A percentile compares a stretch with the other conserved stretches of the same genome.
These are phyloP conservation scores for Petromus typicus DNA, from an alignment of 2,113 vertebrate genomes.

Conservation along the genomic window DNA sequence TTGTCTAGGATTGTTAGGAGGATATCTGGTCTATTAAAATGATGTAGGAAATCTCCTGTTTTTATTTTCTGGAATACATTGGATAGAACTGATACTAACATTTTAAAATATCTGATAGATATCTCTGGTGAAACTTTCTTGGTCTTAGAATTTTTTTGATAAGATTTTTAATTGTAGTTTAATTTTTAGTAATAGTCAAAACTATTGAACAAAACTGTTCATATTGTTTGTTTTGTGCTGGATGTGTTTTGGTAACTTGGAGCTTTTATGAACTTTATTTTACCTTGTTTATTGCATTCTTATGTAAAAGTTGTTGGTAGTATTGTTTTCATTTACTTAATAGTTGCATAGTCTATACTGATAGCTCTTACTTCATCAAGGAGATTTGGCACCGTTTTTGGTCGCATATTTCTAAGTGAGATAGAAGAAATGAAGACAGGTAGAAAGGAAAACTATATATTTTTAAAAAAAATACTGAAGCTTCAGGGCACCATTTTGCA, in stretches of 20 bases:
- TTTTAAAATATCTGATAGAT: background rate
- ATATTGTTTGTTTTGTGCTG: background rate
- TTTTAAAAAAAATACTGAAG: background rate
- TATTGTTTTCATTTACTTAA: background rate
- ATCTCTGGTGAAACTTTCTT: background rate
- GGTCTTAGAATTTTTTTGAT: background rate
- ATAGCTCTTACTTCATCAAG: background rate
- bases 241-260: background rate
- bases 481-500: background rate
- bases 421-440: background rate
- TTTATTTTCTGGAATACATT: background rate
- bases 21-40: background rate
- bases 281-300: background rate
- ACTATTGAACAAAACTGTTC: background rate
- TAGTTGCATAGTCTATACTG: background rate
- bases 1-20: background rate
- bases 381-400: background rate
- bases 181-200: background rate
- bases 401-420: background rate
- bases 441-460: background rate
- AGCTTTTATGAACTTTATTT: background rate
- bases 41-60: background rate
- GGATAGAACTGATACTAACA: background rate
- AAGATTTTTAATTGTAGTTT: background rate
- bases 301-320: background rate